Percentiles rank a stretch among this genome's conserved stretches.
Conservation (phyloP, 37 sponge, comb jelly and placozoan genomes). For the Amphimedon queenslandica region DNA sequence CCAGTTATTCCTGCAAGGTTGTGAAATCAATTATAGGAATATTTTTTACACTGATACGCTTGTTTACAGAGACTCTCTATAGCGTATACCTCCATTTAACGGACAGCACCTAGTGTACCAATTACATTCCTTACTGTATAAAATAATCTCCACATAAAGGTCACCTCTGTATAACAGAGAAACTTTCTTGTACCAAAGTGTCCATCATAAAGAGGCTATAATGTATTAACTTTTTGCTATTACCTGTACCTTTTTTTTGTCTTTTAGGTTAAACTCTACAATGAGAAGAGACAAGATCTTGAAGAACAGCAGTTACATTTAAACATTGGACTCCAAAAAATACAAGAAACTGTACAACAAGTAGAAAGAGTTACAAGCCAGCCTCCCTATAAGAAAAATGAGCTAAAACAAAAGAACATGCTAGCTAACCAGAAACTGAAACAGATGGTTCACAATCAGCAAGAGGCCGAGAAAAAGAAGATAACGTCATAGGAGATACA, state of each 20-base stretch:
- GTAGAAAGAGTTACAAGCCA: constrained; percentile 89
- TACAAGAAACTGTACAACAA: constrained; percentile 92
- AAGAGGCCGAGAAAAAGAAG: constrained; percentile 91
- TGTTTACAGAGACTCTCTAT: too few species aligned
- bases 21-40: too few species aligned
- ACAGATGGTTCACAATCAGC: constrained; percentile 93
- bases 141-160: too few species aligned
- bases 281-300: constrained; percentile 91
- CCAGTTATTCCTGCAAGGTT: too few species aligned
- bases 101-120: too few species aligned
- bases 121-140: too few species aligned
- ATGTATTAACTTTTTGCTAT: constrained; percentile 32
- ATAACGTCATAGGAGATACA: constrained; percentile 81
- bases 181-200: too few species aligned
- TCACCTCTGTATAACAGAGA: too few species aligned
- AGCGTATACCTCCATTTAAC: too few species aligned
- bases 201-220: too few species aligned
- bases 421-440: constrained; percentile 96
- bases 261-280: constrained; percentile 67
- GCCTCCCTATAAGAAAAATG: constrained; percentile 91
- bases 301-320: constrained; percentile 98
- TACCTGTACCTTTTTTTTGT: constrained; percentile 22
- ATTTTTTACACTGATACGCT: too few species aligned
- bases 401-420: constrained; percentile 89
- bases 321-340: constrained; percentile 94